Evolutionary conservation across 2,888 invertebrate species (phyloP).

Genomic region (Drosophila fungiperda): DNA sequence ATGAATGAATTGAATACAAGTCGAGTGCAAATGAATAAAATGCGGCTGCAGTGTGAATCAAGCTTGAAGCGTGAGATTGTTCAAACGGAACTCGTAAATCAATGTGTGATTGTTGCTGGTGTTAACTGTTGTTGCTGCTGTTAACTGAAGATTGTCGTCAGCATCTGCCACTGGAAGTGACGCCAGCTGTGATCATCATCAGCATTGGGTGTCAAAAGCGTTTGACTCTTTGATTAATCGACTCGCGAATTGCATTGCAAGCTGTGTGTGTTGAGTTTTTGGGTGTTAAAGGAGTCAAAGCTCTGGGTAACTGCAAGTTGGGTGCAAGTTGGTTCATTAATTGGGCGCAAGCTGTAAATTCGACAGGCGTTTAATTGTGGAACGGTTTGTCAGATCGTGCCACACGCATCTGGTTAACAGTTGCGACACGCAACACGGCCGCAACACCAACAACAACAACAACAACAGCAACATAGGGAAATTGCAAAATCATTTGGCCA

Average conservation of each 20-base stretch:
- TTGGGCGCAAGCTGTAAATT: constrained; percentile 49
- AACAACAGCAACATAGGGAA: constrained; percentile 56
- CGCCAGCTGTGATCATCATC: constrained; percentile 41
- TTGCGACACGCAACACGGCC: constrained; percentile 47
- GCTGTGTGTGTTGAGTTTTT: not conserved
- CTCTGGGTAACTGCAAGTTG: not conserved
- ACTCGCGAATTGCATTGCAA: constrained; percentile 28
- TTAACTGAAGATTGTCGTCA: constrained; percentile 37
- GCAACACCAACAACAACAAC: constrained; percentile 10
- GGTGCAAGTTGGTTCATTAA: constrained; percentile 40
- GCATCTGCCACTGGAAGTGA: constrained; percentile 17
- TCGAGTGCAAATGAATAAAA: constrained; percentile 38
- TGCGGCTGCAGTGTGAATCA: constrained; percentile 8
- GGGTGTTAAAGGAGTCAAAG: constrained; percentile 4
- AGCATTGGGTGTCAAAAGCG: constrained; percentile 52
- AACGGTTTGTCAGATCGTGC: constrained; percentile 42
- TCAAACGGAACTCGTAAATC: constrained; percentile 62
- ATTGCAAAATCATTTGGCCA: constrained; percentile 62
- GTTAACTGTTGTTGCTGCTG: constrained; percentile 1
- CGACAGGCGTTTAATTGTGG: constrained; percentile 56
- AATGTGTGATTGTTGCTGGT: constrained; percentile 18
- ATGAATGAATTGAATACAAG: constrained; percentile 38
- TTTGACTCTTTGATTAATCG: constrained; percentile 56
- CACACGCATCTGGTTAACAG: constrained; percentile 57
- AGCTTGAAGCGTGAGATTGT: constrained; percentile 54